A percentile compares a stretch with the other conserved stretches of the same genome.
Conservation (phyloP, 1,140 invertebrate species). For the Reticulitermes speratus region DNA sequence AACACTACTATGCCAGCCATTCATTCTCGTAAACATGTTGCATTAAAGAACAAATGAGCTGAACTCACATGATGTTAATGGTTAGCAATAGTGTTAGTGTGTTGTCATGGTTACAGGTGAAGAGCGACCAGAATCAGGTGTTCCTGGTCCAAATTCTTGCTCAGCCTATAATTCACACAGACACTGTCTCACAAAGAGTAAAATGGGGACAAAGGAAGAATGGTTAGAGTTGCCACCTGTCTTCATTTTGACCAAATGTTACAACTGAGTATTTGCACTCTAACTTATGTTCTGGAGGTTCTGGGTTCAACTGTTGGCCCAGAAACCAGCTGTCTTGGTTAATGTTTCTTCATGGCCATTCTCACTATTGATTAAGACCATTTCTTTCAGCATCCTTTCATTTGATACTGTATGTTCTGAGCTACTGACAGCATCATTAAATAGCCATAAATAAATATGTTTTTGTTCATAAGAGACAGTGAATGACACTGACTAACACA, state of each 20-base stretch:
- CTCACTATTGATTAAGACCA: no score
- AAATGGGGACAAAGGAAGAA: not conserved
- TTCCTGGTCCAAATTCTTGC: not conserved
- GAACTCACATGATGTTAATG: not conserved
- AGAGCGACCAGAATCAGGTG: not conserved
- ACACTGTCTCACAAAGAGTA: not conserved
- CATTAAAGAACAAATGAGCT: not conserved
- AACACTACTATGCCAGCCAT: not conserved
- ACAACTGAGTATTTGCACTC: no score
- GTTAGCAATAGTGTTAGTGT: conserved; percentile 19
- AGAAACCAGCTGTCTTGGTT: no score
- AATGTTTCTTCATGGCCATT: no score
- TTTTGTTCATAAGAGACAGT: no score
- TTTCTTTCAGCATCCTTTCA: no score
- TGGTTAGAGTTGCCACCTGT: not conserved
- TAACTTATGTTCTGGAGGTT: no score
- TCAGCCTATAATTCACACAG: conserved; percentile 3
- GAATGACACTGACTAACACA: no score
- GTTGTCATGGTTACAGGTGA: conserved; percentile 4
- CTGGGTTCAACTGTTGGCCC: no score
- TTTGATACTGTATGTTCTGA: no score
- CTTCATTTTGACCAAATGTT: not conserved
- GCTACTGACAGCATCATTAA: no score
- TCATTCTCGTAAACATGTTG: not conserved
- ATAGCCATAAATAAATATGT: no score